Base-by-base conservation (phyloP, 1,140 invertebrate species). In the Probaryconus sp. region DNA sequence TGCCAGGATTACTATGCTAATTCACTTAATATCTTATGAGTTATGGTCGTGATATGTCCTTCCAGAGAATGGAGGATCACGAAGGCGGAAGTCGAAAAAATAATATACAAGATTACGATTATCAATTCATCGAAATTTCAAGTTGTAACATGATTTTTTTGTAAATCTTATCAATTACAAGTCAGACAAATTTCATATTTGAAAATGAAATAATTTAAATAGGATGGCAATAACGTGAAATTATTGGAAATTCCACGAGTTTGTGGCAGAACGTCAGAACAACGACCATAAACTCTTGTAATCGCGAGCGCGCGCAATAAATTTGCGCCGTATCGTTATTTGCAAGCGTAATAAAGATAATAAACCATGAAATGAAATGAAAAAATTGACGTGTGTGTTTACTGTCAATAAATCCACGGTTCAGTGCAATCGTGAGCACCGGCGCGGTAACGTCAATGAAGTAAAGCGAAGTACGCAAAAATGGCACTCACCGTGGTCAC, bases 1-100 rank as follows among this genome's bases (percentile, higher is more conserved):
- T 45, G 37, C 31, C 38, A 37, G 78, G 76, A 80, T 81, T 73
- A 77, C 76, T 81, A 83, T 82, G 81, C 78, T 84, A 85, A 84
- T 83, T 83, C 70, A 38, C 47, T 80, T 85, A 81, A 84, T 82
- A 78, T 80, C 68, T 47, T 73, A 80, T 82, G 79, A 85, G 37
- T 85, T 84, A 84, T 77, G 64, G 42, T 20, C 28, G 11, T 14
- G 56, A 35, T 18, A 24, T 48, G 75, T 69, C 64, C 28, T 72
- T 67, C 43, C 64, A 61, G 53, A 10, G 13, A 21, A 26, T 42
- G 38, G n/a, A n/a, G 37, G 42, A 79, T 73, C 56, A 68, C 70
- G 63, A 71, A 79, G 76, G 70, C 74, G 78, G 73, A 80, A 79
- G 65, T n/a, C n/a, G n/a, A n/a, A n/a, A n/a, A n/a, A n/a, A n/a